phyloP scores from a whole-genome alignment of 2,888 invertebrate species.

The Agonopterix subpropinquella region DNA sequence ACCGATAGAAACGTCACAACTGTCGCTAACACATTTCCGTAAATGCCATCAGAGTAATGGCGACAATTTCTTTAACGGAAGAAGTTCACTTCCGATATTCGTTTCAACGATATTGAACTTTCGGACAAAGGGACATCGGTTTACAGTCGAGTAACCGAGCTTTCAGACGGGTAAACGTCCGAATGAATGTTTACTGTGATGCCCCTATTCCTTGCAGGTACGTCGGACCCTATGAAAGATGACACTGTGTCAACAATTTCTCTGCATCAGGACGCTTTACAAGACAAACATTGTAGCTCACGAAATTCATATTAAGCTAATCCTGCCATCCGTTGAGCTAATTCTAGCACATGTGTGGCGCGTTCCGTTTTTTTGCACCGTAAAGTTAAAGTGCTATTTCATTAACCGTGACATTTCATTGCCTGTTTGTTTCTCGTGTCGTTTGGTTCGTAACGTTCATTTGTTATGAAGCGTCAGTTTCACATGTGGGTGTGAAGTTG shows the following conservation, averaged over 20 bases:
- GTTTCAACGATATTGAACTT: constrained; percentile 9
- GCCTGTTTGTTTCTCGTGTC: constrained; percentile 27
- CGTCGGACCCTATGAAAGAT: constrained; percentile 62
- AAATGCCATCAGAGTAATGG: constrained; percentile 39
- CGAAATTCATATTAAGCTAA: constrained; percentile 68
- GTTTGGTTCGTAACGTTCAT: constrained; percentile 20
- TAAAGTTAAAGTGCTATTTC: constrained; percentile 66
- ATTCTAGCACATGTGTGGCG: constrained; percentile 61
- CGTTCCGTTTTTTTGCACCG: constrained; percentile 52
- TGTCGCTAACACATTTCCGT: constrained; percentile 57
- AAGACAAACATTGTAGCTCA: constrained; percentile 65
- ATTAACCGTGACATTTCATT: constrained; percentile 54
- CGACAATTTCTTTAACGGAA: constrained; percentile 30
- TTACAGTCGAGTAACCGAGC: constrained; percentile 16
- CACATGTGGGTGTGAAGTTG: constrained; percentile 29
- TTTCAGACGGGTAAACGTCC: not conserved
- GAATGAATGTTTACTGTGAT: constrained; percentile 23
- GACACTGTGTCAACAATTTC: constrained; percentile 72
- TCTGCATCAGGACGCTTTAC: constrained; percentile 61
- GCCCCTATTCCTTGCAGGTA: constrained; percentile 53
- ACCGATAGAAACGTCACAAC: constrained; percentile 44
- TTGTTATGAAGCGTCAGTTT: constrained; percentile 30
- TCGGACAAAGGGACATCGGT: constrained; percentile 19
- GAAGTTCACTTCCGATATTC: constrained; percentile 16
- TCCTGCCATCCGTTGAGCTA: constrained; percentile 64